Evolutionary conservation across 2,797 vertebrate species (phyloP), one percentile per base, ranked within the genome.

Genomic region (Sparus aurata): DNA sequence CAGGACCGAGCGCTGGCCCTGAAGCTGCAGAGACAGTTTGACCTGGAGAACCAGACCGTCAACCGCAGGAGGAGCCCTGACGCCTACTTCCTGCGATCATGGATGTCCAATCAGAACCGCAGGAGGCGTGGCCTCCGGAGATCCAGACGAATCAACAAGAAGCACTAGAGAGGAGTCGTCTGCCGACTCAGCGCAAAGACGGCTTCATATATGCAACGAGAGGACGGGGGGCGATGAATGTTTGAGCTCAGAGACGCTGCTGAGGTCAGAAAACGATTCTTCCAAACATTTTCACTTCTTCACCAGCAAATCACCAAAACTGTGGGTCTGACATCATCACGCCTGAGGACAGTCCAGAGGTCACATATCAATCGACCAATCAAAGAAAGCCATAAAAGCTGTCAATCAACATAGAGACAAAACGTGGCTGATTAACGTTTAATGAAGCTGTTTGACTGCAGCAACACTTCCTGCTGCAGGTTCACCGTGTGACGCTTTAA

Each of bases 11-110:
- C 93, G 17, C 43, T 98, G 23, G 97, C 97, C 16, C 52, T 97
- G 75, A 96, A 95, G 57, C 94, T 98, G 60, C 98, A 98, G 92
- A 94, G 94, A 81, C 93, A 96, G 80, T 97, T 97, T 0, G 97
- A 98, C 92, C 93, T 92, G 0, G 97, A 99, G 92, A 94, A 93
- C 67, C 92, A 95, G 90, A 94, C 84, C 7, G 87, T 90, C 77
- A 87, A 91, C 11, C 92, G 95, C 54, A 94, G 95, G 84, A 91
- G 92, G 2, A 93, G 95, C 1, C 92, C 95, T 0, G 96, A 97
- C 77, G 92, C 95, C 17, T 99, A 99, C 71, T 96, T 96, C 81
- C 90, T 99, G 82, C 94, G 98, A 4, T 98, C 98, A 20, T 97
- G 97, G 95, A 95, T 88, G 86, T 90, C 95, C 18, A 90, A 93